Evolutionary conservation across 2,888 invertebrate species (phyloP), one percentile per base, ranked within the genome.

Genomic region (Drosophila kuntzei): DNA sequence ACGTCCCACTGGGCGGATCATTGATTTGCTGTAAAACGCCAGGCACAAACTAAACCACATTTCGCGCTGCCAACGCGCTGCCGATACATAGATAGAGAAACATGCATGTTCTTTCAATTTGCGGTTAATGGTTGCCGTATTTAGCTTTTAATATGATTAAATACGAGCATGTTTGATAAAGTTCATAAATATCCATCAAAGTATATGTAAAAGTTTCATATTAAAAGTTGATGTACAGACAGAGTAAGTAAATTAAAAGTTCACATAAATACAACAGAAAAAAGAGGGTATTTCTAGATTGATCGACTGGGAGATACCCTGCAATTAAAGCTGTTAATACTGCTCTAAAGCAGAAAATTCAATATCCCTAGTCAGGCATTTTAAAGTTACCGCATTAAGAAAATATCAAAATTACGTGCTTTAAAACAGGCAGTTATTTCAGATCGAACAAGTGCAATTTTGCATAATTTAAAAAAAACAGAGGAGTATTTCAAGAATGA

Each of bases 11-110:
- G 62, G 62, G 64, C 68, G 73, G 50, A 51, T 76, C 84, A 83
- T 88, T 83, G 82, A 88, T 83, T 88, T 88, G 89, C 69, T 70
- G 84, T 83, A 86, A 88, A 88, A 60, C 32, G 65, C 50, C 67
- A 27, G 41, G 67, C 76, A 49, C 80, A 72, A 71, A 46, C 59
- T 27, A 65, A 64, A 58, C 81, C 66, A 54, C 60, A 57, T 37
- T 47, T 67, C 44, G 9, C 70, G 29, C 22, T 11, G 27, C n/a
- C 11, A 5, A 39, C 37, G 9, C 12, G 11, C 20, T n/a, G 5
- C 20, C 8, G 7, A 41, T 34, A 12, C 29, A 32, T 25, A 11
- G 27, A 16, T 29, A 22, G 22, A 18, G 20, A 51, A 25, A 44
- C 8, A 46, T n/a, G 41, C 18, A 6, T 18, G 9, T 14, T 46